phyloP scores from a whole-genome alignment of 2,113 vertebrate species.

The Herpetotheres cachinnans region DNA sequence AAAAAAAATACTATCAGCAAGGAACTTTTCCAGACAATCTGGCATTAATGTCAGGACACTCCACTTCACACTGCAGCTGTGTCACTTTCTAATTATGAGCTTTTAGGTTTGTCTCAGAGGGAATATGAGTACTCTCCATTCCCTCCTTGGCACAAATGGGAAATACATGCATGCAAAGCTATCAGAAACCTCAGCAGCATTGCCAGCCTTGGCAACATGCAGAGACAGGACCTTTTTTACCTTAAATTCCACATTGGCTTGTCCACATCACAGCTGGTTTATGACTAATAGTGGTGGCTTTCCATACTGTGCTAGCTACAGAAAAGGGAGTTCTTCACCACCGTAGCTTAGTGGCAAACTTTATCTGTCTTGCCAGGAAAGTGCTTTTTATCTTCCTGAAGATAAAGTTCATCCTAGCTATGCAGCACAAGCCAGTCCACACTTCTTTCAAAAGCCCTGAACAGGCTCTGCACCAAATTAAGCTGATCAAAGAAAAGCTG shows the following conservation, averaged over 20 bases:
- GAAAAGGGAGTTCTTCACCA: not conserved
- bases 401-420: not conserved
- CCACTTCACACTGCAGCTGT: not conserved
- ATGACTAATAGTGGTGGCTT: not conserved
- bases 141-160: not conserved
- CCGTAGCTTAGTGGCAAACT: not conserved
- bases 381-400: not conserved
- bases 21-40: not conserved
- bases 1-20: not conserved
- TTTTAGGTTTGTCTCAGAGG: not conserved
- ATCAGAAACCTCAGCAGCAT: not conserved
- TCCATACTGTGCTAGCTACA: not conserved
- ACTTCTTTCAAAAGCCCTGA: conserved; percentile 11
- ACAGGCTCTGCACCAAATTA: not conserved
- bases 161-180: not conserved
- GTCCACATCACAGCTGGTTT: not conserved
- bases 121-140: not conserved
- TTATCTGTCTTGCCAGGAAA: not conserved
- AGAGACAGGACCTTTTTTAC: not conserved
- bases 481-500: not conserved
- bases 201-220: not conserved
- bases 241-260: not conserved
- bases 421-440: not conserved
- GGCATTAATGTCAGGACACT: not conserved
- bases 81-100: not conserved